Conservation (phyloP, 2,113 vertebrate species). For the Zapornia atra region DNA sequence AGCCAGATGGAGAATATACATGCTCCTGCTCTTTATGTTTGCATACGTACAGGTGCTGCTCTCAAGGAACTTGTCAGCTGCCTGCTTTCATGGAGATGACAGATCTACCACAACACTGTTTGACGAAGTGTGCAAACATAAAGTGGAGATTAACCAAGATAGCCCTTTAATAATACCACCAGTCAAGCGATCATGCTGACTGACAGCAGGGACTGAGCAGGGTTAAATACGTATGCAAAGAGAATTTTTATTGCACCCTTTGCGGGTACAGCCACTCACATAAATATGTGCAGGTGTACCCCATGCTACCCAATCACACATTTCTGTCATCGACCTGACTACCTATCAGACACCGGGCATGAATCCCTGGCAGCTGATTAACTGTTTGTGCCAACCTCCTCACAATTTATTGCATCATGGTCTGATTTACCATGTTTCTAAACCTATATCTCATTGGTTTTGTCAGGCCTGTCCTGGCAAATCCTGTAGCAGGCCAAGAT, state of each 20-base stretch:
- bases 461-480: not conserved
- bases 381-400: not conserved
- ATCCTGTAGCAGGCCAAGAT: not conserved
- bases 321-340: not conserved
- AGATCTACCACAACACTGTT: not conserved
- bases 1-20: not conserved
- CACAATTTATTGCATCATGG: not conserved
- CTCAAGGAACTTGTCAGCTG: not conserved
- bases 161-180: not conserved
- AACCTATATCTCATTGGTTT: not conserved
- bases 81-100: not conserved
- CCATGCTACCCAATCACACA: not conserved
- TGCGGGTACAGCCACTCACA: not conserved
- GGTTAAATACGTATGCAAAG: not conserved
- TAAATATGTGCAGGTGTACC: not conserved
- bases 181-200: not conserved
- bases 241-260: not conserved
- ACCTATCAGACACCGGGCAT: not conserved
- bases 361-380: not conserved
- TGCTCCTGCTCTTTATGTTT: not conserved
- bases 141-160: conserved; percentile 4
- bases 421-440: not conserved
- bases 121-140: not conserved
- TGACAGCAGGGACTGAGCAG: not conserved
- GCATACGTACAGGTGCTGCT: not conserved